Evolutionary conservation across 1,140 invertebrate species (phyloP), one percentile per base, ranked within the genome.

Genomic region (Protaetia brevitarsis): DNA sequence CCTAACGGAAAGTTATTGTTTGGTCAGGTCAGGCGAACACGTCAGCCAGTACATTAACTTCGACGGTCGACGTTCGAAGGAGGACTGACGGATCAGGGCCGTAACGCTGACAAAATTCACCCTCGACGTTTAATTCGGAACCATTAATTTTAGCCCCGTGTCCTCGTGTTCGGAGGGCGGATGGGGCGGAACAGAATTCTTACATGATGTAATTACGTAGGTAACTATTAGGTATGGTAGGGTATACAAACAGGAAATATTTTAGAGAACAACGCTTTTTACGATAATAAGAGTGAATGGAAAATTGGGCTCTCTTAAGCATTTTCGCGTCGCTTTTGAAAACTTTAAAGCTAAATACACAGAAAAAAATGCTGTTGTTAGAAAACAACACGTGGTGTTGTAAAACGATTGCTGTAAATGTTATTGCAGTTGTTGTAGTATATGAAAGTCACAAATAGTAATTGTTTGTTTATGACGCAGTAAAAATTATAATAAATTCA

Each of bases 11-110:
- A 45, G 34, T 65, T 41, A 58, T 65, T 65, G 45, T 65, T 65
- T 65, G 63, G 45, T 31, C 37, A 65, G 63, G 30, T 29, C 51
- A 65, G 45, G 29, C 26, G 51, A 37, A 31, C 63, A 65, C 63
- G 63, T 65, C 51, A 58, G 37, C 19, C 13, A 21, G 16, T 45
- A 45, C 41, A 45, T 45, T 45, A 45, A 45, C 41, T 13, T 45
- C 34, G 34, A 13, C 41, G 41, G 23, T 45, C 16, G 41, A 4
- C 4, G 41, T 13, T 13, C 41, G 34, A 37, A 21, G 8, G 41
- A 45, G 3, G 41, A 16, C 16, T 8, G 16, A 8, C n/a, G n/a
- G 41, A 4, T 45, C 41, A 45, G 41, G 41, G 23, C 41, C 41
- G 41, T 45, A 45, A 45, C 41, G 41, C 13, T 13, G 8, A 19